Evolutionary conservation across 2,797 vertebrate species (phyloP).

Genomic region (Hydrolagus colliei): DNA sequence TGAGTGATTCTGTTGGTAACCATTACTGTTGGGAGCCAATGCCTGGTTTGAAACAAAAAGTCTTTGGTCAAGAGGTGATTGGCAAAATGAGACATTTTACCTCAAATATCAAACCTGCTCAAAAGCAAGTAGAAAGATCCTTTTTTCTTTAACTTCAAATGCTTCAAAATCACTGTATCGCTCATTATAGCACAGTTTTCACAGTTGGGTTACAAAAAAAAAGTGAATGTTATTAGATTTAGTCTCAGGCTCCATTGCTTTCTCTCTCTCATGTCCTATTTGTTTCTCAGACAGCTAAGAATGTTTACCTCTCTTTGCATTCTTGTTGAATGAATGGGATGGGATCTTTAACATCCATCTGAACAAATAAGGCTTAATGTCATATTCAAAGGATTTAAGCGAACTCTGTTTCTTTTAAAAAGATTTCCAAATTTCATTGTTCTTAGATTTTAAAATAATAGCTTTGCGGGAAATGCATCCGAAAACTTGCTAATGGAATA

Average conservation of each 20-base stretch:
- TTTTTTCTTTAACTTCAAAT: background rate
- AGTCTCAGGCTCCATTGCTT: background rate
- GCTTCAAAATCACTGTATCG: background rate
- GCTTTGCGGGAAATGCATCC: too few species aligned
- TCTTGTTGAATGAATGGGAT: too few species aligned
- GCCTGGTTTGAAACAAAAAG: too few species aligned
- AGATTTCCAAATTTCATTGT: too few species aligned
- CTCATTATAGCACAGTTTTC: background rate
- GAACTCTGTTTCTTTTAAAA: too few species aligned
- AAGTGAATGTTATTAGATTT: background rate
- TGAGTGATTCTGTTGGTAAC: too few species aligned
- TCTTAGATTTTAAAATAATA: too few species aligned
- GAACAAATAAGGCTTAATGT: too few species aligned
- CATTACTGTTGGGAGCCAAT: too few species aligned
- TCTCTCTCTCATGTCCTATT: background rate
- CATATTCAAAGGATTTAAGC: too few species aligned
- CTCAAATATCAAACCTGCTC: background rate
- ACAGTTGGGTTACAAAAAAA: background rate
- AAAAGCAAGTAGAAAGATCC: background rate
- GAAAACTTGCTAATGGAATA: too few species aligned
- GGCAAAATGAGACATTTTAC: background rate
- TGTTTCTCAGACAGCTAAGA: background rate
- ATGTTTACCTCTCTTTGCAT: background rate
- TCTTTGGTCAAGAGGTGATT: background rate
- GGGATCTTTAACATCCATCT: too few species aligned